A percentile compares a stretch with the other conserved stretches of the same genome.
Conservation (phyloP, 1,140 invertebrate genomes). For the Drosophila lacertosa region DNA sequence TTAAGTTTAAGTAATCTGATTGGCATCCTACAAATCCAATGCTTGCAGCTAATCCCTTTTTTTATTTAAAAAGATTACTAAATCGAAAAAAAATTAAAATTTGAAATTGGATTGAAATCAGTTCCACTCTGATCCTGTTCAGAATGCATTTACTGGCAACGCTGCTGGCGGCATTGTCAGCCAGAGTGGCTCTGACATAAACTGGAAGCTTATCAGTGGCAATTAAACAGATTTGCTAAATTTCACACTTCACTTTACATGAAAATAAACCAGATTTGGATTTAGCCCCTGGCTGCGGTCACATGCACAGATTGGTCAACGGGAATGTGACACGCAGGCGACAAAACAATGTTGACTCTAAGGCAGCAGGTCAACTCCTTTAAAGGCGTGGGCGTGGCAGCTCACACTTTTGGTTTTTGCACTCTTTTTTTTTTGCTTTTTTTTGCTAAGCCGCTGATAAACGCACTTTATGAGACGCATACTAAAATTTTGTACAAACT, state of each 20-base stretch:
- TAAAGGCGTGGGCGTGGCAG: conserved; percentile 22
- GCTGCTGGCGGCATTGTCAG: conserved; percentile 37
- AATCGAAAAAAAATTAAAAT: too few relatives aligned
- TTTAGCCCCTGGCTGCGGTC: conserved; percentile 33
- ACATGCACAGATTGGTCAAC: neutral
- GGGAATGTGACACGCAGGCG: conserved; percentile 19
- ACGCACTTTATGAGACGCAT: conserved; percentile 80
- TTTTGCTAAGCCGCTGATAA: conserved; percentile 42
- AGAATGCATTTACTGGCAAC: conserved; percentile 27
- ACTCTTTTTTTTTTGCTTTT: conserved; percentile 46
- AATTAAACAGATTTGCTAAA: conserved; percentile 80
- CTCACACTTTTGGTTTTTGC: conserved; percentile 79
- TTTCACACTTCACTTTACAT: conserved; percentile 79
- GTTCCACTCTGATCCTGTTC: conserved; percentile 52
- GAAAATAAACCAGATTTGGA: conserved; percentile 63
- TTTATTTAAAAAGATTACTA: too few relatives aligned
- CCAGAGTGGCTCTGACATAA: conserved; percentile 12
- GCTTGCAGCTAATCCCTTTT: too few relatives aligned
- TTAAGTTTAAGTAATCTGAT: too few relatives aligned
- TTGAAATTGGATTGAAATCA: too few relatives aligned
- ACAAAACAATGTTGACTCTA: neutral
- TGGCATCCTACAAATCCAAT: too few relatives aligned
- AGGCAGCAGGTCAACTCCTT: conserved; percentile 1
- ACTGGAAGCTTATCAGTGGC: conserved; percentile 57
- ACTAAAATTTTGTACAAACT: conserved; percentile 84